These are phyloP conservation scores for Epinephelus fuscoguttatus DNA, from an alignment of 2,113 vertebrate genomes.

Conservation along the genomic window DNA sequence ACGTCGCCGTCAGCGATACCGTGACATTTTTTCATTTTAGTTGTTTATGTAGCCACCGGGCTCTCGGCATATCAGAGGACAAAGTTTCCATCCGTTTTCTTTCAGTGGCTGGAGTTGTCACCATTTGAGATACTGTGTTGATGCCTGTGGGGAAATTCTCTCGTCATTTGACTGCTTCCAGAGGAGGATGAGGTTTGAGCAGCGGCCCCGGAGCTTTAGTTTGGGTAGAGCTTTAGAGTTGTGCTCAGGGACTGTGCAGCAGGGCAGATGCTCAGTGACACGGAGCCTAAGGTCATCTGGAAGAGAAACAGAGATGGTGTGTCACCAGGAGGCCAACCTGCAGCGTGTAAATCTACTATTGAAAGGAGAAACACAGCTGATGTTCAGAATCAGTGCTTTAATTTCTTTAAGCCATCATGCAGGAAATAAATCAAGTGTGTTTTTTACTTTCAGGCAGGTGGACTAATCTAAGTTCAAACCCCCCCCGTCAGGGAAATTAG, in stretches of 20 bases:
- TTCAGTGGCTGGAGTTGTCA: not conserved
- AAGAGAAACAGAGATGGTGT: not conserved
- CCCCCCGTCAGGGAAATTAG: too few species aligned
- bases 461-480: too few species aligned
- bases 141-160: constrained; percentile 14
- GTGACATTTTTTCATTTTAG: not conserved
- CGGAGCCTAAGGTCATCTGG: constrained; percentile 1
- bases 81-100: not conserved
- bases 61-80: not conserved
- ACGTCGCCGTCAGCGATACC: not conserved
- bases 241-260: constrained; percentile 14
- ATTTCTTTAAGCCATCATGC: not conserved
- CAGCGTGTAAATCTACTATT: not conserved
- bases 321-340: not conserved
- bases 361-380: not conserved
- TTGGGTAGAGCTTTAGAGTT: not conserved
- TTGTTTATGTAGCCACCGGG: not conserved
- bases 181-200: not conserved
- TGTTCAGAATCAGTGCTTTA: not conserved
- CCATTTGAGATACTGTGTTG: not conserved
- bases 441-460: too few species aligned
- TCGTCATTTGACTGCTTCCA: constrained; percentile 1
- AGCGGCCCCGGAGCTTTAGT: constrained; percentile 1
- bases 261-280: constrained; percentile 23
- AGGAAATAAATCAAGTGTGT: too few species aligned